Evolutionary conservation across 2,113 vertebrate genomes (phyloP).

Genomic region (Nothobranchius furzeri): DNA sequence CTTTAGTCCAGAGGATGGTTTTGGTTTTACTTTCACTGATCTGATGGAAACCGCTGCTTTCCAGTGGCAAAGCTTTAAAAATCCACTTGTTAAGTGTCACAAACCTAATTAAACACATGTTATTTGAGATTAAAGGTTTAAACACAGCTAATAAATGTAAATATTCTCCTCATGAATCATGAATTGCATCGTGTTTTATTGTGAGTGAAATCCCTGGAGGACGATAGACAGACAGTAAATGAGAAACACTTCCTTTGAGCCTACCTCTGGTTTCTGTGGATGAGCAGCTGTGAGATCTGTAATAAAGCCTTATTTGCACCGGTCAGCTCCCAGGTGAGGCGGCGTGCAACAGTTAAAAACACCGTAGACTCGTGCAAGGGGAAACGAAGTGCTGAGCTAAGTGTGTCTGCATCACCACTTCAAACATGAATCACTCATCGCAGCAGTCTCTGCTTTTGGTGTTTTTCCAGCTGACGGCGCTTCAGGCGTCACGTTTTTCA

Average conservation of each 20-base stretch:
- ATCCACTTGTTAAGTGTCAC: background rate
- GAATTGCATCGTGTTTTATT: background rate
- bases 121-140: background rate
- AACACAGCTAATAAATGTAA: background rate
- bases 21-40: background rate
- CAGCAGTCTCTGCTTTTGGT: conserved; percentile 23
- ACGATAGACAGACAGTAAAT: background rate
- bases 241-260: conserved; percentile 3
- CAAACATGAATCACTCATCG: conserved; percentile 31
- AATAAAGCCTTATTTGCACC: conserved; percentile 21
- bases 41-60: background rate
- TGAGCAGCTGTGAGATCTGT: conserved; percentile 10
- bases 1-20: too few species aligned
- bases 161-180: background rate
- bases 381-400: background rate
- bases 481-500: conserved; percentile 21
- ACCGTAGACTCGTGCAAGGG: background rate
- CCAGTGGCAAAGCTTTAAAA: background rate
- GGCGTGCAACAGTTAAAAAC: background rate
- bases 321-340: conserved; percentile 26
- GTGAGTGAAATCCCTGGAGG: background rate
- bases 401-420: background rate
- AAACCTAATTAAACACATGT: background rate
- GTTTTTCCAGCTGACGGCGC: conserved; percentile 1
- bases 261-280: background rate